These are phyloP conservation scores for Drosophila seguyi DNA, from an alignment of 1,140 invertebrate species.

Conservation along the genomic window DNA sequence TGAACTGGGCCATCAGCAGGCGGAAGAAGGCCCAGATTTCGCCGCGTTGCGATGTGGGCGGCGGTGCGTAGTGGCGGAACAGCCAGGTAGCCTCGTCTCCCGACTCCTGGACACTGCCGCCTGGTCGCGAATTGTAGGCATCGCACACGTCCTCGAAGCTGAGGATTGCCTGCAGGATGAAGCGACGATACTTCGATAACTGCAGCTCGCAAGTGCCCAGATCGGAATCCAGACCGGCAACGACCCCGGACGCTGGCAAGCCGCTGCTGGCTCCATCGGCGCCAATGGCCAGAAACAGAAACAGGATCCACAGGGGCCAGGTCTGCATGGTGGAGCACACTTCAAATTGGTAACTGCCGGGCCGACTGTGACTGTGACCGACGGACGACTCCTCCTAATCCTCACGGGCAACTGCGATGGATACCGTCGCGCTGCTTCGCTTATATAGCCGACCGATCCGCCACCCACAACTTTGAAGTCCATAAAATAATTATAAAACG, in stretches of 20 bases:
- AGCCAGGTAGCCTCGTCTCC: conserved; percentile 45
- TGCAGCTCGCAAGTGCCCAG: conserved; percentile 73
- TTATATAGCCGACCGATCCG: conserved; percentile 58
- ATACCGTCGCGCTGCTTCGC: conserved; percentile 21
- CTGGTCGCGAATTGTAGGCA: conserved; percentile 63
- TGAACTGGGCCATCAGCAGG: conserved; percentile 81
- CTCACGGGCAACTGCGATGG: conserved; percentile 62
- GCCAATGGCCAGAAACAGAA: conserved; percentile 49
- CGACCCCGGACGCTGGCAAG: not conserved
- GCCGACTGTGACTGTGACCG: conserved; percentile 1
- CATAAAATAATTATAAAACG: conserved; percentile 85
- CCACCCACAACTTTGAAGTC: conserved; percentile 73
- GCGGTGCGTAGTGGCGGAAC: conserved; percentile 69
- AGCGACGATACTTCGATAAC: conserved; percentile 74
- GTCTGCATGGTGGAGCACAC: conserved; percentile 38
- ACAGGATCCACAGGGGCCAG: conserved; percentile 46
- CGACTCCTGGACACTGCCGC: conserved; percentile 37
- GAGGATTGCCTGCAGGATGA: conserved; percentile 77
- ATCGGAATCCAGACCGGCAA: conserved; percentile 41
- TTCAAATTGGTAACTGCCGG: conserved; percentile 1
- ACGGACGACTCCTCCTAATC: conserved; percentile 28
- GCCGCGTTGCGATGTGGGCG: conserved; percentile 66
- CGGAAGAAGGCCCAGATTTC: conserved; percentile 84
- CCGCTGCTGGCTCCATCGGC: conserved; percentile 43
- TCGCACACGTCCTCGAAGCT: conserved; percentile 84